Evolutionary conservation across 2,797 vertebrate species (phyloP), one percentile per base, ranked within the genome.

Genomic region (Malurus splendens): DNA sequence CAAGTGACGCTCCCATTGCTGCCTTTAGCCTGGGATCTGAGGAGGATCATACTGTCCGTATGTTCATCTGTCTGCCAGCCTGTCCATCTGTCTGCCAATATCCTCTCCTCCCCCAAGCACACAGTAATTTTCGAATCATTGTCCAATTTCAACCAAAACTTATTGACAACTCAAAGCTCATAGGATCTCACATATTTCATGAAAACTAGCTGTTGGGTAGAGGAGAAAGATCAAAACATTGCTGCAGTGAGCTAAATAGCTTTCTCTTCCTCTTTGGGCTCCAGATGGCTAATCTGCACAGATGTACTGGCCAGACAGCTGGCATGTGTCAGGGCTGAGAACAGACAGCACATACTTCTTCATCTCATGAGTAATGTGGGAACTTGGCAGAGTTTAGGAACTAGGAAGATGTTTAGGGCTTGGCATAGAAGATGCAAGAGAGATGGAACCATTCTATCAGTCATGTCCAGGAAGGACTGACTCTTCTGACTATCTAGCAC

Each of bases 211-310:
- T 83, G 52, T 52, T 20, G 32, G 9, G 44, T 36, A 78, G 48
- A 89, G 7, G 28, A 75, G 39, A 61, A 90, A 71, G 55, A 78
- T n/a, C 20, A 88, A 80, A 85, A 93, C 38, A 12, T 2, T 66
- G 45, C 2, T 51, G 12, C 4, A 62, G 55, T 45, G 59, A 82
- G 42, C 23, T 75, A 41, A 86, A 89, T 12, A 71, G 57, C 28
- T 87, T 83, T 81, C 71, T 86, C 33, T 82, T 82, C 74, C 64
- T 38, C 55, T 81, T 89, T 82, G 66, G 33, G 9, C 62, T 77
- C 72, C 87, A 87, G 74, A 36, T 39, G 51, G 62, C 27, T 9
- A 65, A 6, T 44, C 18, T 36, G 10, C 61, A 44, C 50, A 61
- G 38, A 62, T 11, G 20, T 68, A 33, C 18, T 62, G 59, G 42